These are phyloP conservation scores for Myocastor coypus DNA, from an alignment of 2,113 vertebrate genomes.

Conservation along the genomic window DNA sequence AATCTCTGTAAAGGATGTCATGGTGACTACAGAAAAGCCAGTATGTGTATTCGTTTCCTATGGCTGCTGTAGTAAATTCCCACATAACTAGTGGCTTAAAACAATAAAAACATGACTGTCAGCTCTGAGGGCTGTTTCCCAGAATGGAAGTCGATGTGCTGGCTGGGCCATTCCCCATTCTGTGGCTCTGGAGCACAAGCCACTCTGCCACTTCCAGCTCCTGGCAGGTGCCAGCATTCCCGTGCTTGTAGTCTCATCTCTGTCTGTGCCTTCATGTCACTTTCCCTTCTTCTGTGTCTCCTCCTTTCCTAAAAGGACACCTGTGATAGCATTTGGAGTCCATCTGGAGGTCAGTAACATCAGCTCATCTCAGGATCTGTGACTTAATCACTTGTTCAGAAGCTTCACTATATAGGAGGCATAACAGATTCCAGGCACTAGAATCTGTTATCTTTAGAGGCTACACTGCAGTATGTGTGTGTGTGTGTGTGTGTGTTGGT, in stretches of 20 bases:
- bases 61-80: not conserved
- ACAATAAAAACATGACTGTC: not conserved
- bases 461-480: not conserved
- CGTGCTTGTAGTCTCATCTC: not conserved
- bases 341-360: not conserved
- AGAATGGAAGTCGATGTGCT: not conserved
- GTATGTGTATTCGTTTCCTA: not conserved
- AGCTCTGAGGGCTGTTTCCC: not conserved
- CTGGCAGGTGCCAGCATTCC: not conserved
- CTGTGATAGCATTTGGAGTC: not conserved
- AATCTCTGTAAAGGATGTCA: not conserved
- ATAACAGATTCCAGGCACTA: not conserved
- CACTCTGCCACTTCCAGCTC: not conserved
- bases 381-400: not conserved
- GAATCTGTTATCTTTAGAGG: not conserved
- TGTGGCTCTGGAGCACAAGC: not conserved
- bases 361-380: not conserved
- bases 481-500: not conserved
- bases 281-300: not conserved
- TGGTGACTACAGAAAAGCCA: not conserved
- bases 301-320: not conserved
- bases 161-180: not conserved
- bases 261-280: not conserved
- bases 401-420: not conserved
- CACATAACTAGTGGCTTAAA: not conserved